Evolutionary conservation across 2,113 vertebrate species (phyloP).

Genomic region (Trogon melanurus): DNA sequence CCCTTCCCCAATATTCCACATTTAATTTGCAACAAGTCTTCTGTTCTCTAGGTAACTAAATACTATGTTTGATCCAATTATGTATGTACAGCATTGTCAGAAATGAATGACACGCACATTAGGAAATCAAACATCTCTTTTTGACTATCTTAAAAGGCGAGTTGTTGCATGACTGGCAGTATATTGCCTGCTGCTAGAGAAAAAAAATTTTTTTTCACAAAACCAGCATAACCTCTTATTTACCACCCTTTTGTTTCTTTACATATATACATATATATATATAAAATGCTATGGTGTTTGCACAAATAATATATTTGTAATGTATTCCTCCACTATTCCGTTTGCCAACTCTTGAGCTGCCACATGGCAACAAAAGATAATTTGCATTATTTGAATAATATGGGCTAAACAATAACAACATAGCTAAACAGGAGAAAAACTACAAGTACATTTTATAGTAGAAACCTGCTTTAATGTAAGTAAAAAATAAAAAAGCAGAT

Average conservation of each 20-base stretch:
- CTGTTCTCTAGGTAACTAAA: background rate
- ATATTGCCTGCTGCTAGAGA: background rate
- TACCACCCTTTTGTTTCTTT: background rate
- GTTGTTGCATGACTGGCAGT: background rate
- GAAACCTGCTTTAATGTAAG: background rate
- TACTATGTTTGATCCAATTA: background rate
- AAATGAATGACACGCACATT: background rate
- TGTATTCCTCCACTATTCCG: background rate
- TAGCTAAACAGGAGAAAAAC: background rate
- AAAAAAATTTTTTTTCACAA: background rate
- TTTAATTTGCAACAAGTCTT: background rate
- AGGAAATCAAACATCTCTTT: background rate
- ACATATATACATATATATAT: too few relatives aligned
- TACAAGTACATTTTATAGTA: background rate
- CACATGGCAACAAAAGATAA: background rate
- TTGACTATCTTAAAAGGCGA: background rate
- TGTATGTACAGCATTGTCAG: background rate
- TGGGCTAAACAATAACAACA: background rate
- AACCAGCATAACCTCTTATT: background rate
- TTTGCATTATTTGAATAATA: background rate
- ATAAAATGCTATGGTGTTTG: background rate
- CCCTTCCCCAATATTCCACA: background rate
- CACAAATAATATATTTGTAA: background rate
- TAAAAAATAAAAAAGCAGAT: background rate
- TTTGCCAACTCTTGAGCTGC: background rate